Evolutionary conservation across 2,797 vertebrate genomes (phyloP), one percentile per base, ranked within the genome.

Genomic region (Crocodylus rhombifer): DNA sequence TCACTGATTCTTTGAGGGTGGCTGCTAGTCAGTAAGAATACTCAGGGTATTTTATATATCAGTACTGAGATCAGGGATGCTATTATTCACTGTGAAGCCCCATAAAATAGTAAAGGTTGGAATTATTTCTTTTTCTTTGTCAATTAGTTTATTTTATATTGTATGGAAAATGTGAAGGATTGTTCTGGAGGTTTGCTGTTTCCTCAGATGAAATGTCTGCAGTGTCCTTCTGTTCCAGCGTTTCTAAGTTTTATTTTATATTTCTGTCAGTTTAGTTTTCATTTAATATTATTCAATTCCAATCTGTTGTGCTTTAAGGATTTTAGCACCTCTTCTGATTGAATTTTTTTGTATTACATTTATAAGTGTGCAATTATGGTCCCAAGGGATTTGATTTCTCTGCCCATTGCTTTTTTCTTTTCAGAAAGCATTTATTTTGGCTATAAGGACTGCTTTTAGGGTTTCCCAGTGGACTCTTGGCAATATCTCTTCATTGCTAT

Each of bases 171-270:
- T 64, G 1, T 4, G 5, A 56, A 16, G 26, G n/a, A 5, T 77
- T 87, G 12, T 82, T 28, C 30, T 73, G 71, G 33, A 61, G 36
- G 15, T 6, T n/a, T 82, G 33, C 62, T 85, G 15, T 6, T 94
- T 51, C 25, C n/a, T 86, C 79, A 80, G 73, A 62, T 63, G 69
- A 91, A 91, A 88, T 51, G 1, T 36, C 28, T 79, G 14, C 33
- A 64, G 4, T 0, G 0, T 56, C 56, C 17, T 84, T 67, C 6
- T 42, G 5, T 17, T 26, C n/a, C 28, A 62, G 23, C 55, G 17
- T 65, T 55, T 26, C 55, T 6, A 58, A n/a, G 26, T 73, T 36
- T 84, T n/a, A 62, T 91, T 91, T 85, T 69, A 21, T 30, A 21
- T 25, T 74, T 71, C 15, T 88, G 58, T 65, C 56, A 87, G 42